Evolutionary conservation across 2,797 vertebrate genomes (phyloP).

Genomic region (Chiroxiphia lanceolata): DNA sequence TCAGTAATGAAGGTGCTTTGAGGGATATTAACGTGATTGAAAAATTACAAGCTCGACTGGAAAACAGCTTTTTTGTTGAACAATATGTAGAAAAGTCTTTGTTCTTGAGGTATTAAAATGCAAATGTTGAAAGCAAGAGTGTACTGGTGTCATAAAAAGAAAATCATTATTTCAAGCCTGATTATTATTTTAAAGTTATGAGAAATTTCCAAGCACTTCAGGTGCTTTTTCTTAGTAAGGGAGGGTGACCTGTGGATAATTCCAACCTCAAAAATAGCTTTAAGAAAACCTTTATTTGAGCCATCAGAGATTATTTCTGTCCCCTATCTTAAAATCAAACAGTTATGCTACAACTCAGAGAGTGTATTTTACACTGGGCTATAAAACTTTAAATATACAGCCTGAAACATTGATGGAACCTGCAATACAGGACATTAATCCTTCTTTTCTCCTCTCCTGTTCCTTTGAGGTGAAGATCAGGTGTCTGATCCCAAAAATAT

Average conservation of each 20-base stretch:
- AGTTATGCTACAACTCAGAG: background rate
- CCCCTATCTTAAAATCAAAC: background rate
- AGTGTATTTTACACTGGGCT: background rate
- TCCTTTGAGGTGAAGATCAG: background rate
- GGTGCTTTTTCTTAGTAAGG: background rate
- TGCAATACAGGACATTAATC: background rate
- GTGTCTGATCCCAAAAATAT: background rate
- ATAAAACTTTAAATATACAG: background rate
- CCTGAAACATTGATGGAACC: background rate
- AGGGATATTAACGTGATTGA: background rate
- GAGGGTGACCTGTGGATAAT: background rate
- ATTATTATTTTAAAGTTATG: background rate
- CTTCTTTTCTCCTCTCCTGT: background rate
- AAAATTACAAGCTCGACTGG: background rate
- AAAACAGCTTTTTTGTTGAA: background rate
- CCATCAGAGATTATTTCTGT: background rate
- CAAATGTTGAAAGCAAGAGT: background rate
- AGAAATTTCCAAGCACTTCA: background rate
- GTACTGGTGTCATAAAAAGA: background rate
- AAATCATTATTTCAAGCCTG: background rate
- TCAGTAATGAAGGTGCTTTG: background rate
- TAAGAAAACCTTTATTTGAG: background rate
- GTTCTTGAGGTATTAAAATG: background rate
- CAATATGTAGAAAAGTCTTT: background rate
- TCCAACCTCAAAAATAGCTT: background rate